Percentiles rank a stretch among this genome's conserved stretches.
Evolutionary conservation across 2,888 invertebrate genomes (phyloP).

Genomic region (Linhomoeus sp.): DNA sequence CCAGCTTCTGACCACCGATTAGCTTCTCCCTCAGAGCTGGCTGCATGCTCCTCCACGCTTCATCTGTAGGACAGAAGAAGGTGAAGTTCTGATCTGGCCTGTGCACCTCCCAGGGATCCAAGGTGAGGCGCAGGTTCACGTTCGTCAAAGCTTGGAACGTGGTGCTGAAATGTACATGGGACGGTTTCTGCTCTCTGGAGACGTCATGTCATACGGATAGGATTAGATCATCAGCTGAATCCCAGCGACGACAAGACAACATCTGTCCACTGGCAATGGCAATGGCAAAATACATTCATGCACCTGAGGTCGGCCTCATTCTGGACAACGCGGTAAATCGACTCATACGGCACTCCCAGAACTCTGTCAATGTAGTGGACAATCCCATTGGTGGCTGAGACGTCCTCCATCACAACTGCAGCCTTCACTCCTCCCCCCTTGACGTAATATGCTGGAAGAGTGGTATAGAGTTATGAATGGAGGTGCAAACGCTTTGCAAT

Average conservation of each 20-base stretch:
- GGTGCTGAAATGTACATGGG: neutral
- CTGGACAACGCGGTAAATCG: constrained; percentile 19
- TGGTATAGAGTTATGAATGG: neutral
- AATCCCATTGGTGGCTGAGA: constrained; percentile 27
- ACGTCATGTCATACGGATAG: neutral
- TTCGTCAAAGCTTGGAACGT: constrained; percentile 11
- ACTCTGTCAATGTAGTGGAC: constrained; percentile 28
- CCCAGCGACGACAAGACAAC: no score
- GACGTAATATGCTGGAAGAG: constrained; percentile 25
- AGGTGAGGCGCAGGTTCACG: constrained; percentile 18
- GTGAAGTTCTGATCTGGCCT: constrained; percentile 44
- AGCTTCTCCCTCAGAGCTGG: constrained; percentile 16
- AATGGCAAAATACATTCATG: no score
- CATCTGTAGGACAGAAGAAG: constrained; percentile 71
- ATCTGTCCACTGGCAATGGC: no score
- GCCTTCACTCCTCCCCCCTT: constrained; percentile 26
- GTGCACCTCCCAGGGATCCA: constrained; percentile 28
- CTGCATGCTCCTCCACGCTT: constrained; percentile 60
- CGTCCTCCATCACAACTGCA: constrained; percentile 22
- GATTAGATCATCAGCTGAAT: no score
- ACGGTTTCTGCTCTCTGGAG: neutral
- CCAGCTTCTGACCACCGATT: constrained; percentile 24
- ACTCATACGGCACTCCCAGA: constrained; percentile 25
- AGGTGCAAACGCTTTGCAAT: neutral
- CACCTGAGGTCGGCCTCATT: constrained; percentile 15